Conservation (phyloP, 2,113 vertebrate species). For the Nerophis ophidion region DNA sequence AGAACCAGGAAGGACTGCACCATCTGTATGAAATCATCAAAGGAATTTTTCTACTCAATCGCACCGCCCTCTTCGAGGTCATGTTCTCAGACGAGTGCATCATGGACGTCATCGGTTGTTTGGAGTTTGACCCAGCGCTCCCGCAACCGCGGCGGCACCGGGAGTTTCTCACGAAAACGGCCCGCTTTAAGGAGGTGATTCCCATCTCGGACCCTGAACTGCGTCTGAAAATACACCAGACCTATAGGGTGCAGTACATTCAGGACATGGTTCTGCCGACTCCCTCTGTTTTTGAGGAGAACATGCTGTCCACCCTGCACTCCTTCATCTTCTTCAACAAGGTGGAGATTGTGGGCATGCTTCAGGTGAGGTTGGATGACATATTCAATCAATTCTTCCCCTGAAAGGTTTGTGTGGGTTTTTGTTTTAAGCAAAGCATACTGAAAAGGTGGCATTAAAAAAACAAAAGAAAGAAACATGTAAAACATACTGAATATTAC, state of each 20-base stretch:
- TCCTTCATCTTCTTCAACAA: constrained; percentile 99
- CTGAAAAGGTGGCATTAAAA: too few species aligned
- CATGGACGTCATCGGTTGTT: constrained; percentile 98
- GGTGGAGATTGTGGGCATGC: constrained; percentile 99
- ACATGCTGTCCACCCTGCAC: constrained; percentile 98
- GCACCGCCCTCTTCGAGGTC: constrained; percentile 98
- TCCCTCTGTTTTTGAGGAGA: constrained; percentile 98
- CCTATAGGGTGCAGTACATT: constrained; percentile 98
- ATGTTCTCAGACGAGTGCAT: constrained; percentile 99
- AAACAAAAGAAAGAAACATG: too few species aligned
- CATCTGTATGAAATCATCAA: constrained; percentile 98
- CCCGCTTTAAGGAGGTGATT: constrained; percentile 98
- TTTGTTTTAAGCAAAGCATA: background rate
- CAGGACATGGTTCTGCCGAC: constrained; percentile 99
- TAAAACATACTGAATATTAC: too few species aligned
- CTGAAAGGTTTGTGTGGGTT: background rate
- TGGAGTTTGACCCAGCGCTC: constrained; percentile 95
- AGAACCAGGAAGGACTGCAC: constrained; percentile 95
- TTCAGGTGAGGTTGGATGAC: constrained; percentile 80
- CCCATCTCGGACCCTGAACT: constrained; percentile 98
- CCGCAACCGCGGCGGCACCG: constrained; percentile 95
- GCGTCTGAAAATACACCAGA: constrained; percentile 99
- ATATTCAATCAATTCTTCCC: background rate
- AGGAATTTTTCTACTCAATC: constrained; percentile 98
- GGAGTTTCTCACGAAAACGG: constrained; percentile 97